Conservation (phyloP, 2,113 vertebrate species). For the Apteryx owenii region DNA sequence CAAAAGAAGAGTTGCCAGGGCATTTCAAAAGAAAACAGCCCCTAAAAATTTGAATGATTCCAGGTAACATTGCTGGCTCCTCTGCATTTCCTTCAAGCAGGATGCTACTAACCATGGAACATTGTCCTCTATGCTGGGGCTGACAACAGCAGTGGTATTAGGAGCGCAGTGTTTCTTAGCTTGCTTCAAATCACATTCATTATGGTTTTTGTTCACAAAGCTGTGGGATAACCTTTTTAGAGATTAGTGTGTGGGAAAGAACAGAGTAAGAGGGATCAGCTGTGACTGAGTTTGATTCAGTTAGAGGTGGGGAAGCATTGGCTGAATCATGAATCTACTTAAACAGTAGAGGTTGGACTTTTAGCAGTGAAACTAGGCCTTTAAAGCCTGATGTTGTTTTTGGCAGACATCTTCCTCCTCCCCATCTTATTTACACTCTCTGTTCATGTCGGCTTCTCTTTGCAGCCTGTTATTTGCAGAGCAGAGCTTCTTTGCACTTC, state of each 20-base stretch:
- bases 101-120: rapidly evolving
- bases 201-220: not conserved
- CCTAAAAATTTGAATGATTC: not conserved
- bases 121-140: not conserved
- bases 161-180: not conserved
- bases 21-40: not conserved
- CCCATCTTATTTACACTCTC: conserved; percentile 57
- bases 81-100: not conserved
- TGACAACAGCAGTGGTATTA: not conserved
- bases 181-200: not conserved
- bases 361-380: conserved; percentile 46
- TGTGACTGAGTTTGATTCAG: not conserved
- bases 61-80: not conserved
- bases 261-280: conserved; percentile 17
- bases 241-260: conserved; percentile 35
- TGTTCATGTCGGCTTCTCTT: conserved; percentile 48
- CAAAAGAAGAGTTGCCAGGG: not conserved
- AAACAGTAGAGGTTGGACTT: conserved; percentile 27
- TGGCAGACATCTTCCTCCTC: conserved; percentile 56
- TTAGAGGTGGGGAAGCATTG: conserved; percentile 11
- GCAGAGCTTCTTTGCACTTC: conserved; percentile 68
- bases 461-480: conserved; percentile 66
- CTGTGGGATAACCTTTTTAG: conserved; percentile 17
- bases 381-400: conserved; percentile 62
- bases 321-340: not conserved